These are phyloP conservation scores for Phragmatobia fuliginosa DNA, from an alignment of 2,888 invertebrate species.

Conservation along the genomic window DNA sequence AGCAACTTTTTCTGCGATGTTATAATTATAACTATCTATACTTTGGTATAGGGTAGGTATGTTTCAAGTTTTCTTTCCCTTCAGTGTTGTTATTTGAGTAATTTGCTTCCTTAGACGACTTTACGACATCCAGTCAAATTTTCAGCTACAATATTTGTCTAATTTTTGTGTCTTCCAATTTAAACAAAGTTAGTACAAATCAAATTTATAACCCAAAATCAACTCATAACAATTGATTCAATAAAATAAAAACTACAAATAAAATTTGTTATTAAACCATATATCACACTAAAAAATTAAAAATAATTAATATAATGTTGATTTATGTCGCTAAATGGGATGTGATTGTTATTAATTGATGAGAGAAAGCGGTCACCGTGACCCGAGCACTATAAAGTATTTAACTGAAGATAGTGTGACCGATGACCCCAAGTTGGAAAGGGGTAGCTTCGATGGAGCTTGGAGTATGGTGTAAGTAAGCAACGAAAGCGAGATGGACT, in stretches of 20 bases:
- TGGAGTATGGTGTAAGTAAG: conserved; percentile 40
- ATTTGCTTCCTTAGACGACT: too few species aligned
- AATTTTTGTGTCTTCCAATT: too few species aligned
- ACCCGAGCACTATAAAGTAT: conserved; percentile 50
- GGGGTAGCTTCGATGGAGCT: conserved; percentile 51
- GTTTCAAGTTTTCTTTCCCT: too few species aligned
- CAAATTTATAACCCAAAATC: neutral
- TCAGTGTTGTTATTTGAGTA: too few species aligned
- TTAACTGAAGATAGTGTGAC: conserved; percentile 53
- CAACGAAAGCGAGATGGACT: conserved; percentile 5
- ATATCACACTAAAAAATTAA: conserved; percentile 37
- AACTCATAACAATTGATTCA: neutral
- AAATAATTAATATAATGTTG: conserved; percentile 62
- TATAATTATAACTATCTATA: too few species aligned
- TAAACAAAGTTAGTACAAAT: too few species aligned
- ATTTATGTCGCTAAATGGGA: conserved; percentile 65
- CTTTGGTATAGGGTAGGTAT: too few species aligned
- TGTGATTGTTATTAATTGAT: conserved; percentile 82
- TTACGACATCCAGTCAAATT: too few species aligned
- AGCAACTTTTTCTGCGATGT: too few species aligned
- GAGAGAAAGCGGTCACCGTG: conserved; percentile 28
- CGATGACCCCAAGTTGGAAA: conserved; percentile 53
- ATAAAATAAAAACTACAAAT: neutral
- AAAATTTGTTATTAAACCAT: conserved; percentile 18
- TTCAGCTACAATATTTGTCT: too few species aligned